Percentiles rank a stretch among this genome's conserved stretches.
Conservation (phyloP, 2,888 invertebrate genomes). For the Apotomis betuletana region DNA sequence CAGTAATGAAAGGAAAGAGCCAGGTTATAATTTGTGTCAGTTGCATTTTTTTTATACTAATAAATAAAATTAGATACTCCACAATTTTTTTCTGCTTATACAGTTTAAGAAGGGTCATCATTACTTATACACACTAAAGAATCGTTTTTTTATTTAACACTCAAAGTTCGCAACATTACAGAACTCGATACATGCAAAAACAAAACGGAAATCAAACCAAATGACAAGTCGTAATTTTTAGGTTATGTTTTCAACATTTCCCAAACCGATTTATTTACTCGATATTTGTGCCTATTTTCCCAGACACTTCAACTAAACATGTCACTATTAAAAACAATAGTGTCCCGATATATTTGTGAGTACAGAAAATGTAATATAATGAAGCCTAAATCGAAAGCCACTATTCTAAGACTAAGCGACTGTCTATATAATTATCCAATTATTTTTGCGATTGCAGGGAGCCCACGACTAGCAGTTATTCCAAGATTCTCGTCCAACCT, state of each 20-base stretch:
- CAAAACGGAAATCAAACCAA: not conserved
- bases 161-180: no score
- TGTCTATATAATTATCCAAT: not conserved
- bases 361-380: not conserved
- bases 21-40: no score
- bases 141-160: no score
- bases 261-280: not conserved
- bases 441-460: constrained; percentile 32
- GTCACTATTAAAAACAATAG: constrained; percentile 60
- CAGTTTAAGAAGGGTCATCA: no score
- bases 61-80: no score
- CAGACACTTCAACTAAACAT: constrained; percentile 46
- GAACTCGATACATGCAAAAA: not conserved
- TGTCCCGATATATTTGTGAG: constrained; percentile 61
- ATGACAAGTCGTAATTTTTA: constrained; percentile 3
- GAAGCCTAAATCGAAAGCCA: no score
- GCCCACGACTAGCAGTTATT: constrained; percentile 24
- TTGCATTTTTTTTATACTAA: no score
- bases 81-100: no score
- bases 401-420: not conserved
- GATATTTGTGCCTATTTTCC: not conserved
- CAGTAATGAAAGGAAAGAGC: no score
- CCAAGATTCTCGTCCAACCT: constrained; percentile 56
- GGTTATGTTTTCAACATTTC: constrained; percentile 5
- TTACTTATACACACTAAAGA: no score